A percentile compares a stretch with the other conserved stretches of the same genome.
phyloP scores from a whole-genome alignment of 2,888 invertebrate species.

The Caenorhabditis sp. region DNA sequence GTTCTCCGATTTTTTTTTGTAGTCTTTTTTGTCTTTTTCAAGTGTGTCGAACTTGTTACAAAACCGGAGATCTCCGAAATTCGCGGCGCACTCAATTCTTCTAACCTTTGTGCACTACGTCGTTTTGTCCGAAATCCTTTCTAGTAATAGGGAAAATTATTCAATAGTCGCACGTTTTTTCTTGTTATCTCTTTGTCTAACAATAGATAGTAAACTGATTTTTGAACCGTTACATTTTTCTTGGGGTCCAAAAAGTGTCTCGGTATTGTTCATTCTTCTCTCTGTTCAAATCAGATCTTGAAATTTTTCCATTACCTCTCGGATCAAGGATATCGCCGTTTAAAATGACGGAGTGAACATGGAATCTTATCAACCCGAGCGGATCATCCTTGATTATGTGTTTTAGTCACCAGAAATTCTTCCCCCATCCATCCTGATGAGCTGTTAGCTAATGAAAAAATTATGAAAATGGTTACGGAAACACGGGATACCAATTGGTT shows the following conservation, averaged over 20 bases:
- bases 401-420: slow-evolving; percentile 13
- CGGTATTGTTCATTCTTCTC: not conserved
- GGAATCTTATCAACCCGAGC: slow-evolving; percentile 14
- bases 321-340: not conserved
- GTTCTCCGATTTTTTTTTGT: slow-evolving; percentile 26
- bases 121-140: not conserved
- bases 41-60: not conserved
- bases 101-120: not conserved
- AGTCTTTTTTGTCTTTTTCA: slow-evolving; percentile 21
- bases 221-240: not conserved
- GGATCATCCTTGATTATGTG: slow-evolving; percentile 11
- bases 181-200: not conserved
- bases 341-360: not conserved
- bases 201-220: not conserved
- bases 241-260: not conserved
- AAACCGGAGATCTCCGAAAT: slow-evolving; percentile 11
- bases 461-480: not conserved
- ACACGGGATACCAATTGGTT: not conserved
- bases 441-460: slow-evolving; percentile 14
- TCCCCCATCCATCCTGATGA: not conserved
- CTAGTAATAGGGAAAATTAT: not conserved
- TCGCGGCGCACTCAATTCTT: not conserved
- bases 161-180: not conserved
- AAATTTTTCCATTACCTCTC: not conserved
- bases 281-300: not conserved